phyloP scores from a whole-genome alignment of 2,113 vertebrate genomes.

The Hippocampus comes region DNA sequence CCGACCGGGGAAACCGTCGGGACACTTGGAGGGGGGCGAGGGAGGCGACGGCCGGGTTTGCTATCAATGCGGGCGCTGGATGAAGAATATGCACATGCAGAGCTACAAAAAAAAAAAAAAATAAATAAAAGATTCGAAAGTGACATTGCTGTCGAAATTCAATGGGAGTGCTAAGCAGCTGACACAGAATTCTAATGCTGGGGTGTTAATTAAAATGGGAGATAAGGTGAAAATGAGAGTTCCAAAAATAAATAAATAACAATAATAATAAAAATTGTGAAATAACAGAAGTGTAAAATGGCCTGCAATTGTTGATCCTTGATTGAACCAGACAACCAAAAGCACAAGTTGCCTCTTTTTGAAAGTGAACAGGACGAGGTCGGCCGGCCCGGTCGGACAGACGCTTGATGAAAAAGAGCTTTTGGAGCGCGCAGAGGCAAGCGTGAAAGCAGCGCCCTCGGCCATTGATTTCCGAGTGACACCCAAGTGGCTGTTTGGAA shows the following conservation, averaged over 20 bases:
- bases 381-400: constrained; percentile 8
- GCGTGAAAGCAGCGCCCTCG: constrained; percentile 30
- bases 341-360: not conserved
- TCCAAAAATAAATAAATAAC: no score
- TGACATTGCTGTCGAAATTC: not conserved
- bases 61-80: not conserved
- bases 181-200: not conserved
- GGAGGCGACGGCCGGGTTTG: not conserved
- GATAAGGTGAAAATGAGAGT: no score
- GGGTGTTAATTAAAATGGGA: no score
- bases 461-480: constrained; percentile 70
- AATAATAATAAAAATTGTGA: no score
- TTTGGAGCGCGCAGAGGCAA: constrained; percentile 15
- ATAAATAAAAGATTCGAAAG: no score
- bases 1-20: not conserved
- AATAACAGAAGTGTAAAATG: not conserved
- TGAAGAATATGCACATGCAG: not conserved
- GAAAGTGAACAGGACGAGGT: not conserved
- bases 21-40: not conserved
- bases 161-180: not conserved
- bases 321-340: not conserved
- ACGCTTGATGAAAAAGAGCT: constrained; percentile 25
- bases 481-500: constrained; percentile 53
- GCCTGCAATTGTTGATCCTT: not conserved
- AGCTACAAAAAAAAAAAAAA: not conserved